Conservation (phyloP, 1,140 invertebrate species). For the Eurosta solidaginis region DNA sequence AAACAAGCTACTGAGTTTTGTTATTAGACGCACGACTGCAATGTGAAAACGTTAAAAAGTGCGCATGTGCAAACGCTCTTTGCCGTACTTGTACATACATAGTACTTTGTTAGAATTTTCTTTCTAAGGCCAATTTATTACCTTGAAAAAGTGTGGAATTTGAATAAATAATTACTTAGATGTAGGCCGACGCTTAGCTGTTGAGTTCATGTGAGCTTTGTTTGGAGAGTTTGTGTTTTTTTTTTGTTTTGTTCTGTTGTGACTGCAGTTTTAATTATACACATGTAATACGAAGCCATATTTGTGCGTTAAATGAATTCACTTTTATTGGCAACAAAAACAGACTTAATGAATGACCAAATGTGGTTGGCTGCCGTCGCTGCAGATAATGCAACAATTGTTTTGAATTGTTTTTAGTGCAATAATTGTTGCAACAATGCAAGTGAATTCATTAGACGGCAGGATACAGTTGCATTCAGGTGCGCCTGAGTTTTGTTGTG, state of each 20-base stretch:
- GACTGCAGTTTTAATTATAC: neutral
- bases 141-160: neutral
- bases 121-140: neutral
- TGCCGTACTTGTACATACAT: too few relatives aligned
- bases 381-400: neutral
- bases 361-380: neutral
- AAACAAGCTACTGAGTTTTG: constrained; percentile 2
- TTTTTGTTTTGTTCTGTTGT: neutral
- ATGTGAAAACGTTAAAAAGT: neutral
- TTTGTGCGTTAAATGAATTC: constrained; percentile 4
- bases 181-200: neutral
- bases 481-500: too few relatives aligned
- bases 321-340: constrained; percentile 10
- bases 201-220: neutral
- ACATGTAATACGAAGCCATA: neutral
- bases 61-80: too few relatives aligned
- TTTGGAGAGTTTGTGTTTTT: neutral
- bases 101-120: neutral
- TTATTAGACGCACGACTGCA: neutral
- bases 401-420: too few relatives aligned
- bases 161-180: constrained; percentile 12
- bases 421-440: neutral
- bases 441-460: neutral
- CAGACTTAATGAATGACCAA: constrained; percentile 23
- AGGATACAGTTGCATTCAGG: constrained; percentile 21